Percentiles rank a stretch among this genome's conserved stretches.
phyloP scores from a whole-genome alignment of 2,797 vertebrate species.

The Alfaro cultratus region DNA sequence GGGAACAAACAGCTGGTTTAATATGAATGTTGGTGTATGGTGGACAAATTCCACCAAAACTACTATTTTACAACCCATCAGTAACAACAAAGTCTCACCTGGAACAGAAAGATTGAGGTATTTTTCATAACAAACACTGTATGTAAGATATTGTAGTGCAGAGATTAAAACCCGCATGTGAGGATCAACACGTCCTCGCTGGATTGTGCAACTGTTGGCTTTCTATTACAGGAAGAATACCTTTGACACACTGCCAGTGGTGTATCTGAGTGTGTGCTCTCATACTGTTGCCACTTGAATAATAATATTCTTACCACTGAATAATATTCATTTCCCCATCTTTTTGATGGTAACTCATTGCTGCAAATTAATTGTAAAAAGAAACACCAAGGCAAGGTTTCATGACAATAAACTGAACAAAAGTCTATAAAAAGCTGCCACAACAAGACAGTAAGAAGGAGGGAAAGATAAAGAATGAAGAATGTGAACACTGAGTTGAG shows the following conservation, averaged over 20 bases:
- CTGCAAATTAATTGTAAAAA: slow-evolving; percentile 19
- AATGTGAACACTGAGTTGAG: neutral
- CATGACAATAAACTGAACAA: slow-evolving; percentile 22
- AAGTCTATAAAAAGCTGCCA: slow-evolving; percentile 51
- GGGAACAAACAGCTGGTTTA: slow-evolving; percentile 12
- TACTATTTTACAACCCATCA: neutral
- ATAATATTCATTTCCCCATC: neutral
- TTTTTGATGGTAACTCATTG: slow-evolving; percentile 20
- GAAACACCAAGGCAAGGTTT: neutral
- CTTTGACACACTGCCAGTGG: slow-evolving; percentile 55
- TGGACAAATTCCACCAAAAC: neutral
- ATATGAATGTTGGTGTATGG: neutral
- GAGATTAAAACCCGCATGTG: slow-evolving; percentile 20
- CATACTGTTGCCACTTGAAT: no score
- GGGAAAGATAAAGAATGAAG: slow-evolving; percentile 8
- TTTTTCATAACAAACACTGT: slow-evolving; percentile 8
- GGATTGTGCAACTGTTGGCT: slow-evolving; percentile 51
- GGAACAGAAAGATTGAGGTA: neutral
- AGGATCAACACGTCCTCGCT: slow-evolving; percentile 38
- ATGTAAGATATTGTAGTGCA: slow-evolving; percentile 14
- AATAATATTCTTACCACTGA: slow-evolving; percentile 3
- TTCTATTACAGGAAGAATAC: slow-evolving; percentile 59
- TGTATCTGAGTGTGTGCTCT: slow-evolving; percentile 20
- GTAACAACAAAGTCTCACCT: neutral
- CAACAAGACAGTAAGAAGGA: slow-evolving; percentile 33